A percentile compares a stretch with the other conserved stretches of the same genome.
Conservation (phyloP, 2,113 vertebrate species). For the Nicator chloris region DNA sequence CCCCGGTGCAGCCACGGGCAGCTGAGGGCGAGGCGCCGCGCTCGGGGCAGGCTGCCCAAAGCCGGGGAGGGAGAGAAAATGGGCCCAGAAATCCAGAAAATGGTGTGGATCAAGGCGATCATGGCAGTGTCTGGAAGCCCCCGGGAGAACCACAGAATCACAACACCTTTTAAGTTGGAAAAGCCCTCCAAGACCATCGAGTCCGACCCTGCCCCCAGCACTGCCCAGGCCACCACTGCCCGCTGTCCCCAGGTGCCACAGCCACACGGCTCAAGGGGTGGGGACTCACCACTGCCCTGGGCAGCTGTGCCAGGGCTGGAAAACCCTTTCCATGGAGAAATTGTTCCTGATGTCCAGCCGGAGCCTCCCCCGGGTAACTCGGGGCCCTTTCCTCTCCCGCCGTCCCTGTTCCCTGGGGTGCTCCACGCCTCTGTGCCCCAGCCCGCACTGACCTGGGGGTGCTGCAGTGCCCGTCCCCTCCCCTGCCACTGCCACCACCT, state of each 20-base stretch:
- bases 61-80: neutral
- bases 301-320: neutral
- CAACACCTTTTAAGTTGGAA: neutral
- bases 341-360: neutral
- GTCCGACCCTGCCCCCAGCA: neutral
- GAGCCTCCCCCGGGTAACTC: neutral
- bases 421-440: too few species aligned
- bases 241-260: neutral
- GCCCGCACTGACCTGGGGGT: too few species aligned
- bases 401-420: too few species aligned
- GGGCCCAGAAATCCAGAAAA: neutral
- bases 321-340: accelerated
- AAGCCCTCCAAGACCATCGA: too few species aligned
- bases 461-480: too few species aligned
- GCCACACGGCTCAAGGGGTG: neutral
- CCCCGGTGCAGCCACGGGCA: neutral
- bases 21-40: neutral
- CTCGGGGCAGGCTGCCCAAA: neutral
- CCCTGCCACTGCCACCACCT: neutral
- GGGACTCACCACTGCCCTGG: neutral
- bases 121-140: neutral
- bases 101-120: accelerated
- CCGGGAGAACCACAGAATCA: neutral
- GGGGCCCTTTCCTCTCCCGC: neutral
- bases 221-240: neutral